phyloP scores from a whole-genome alignment of 2,888 invertebrate species.

The Unio delphinus region DNA sequence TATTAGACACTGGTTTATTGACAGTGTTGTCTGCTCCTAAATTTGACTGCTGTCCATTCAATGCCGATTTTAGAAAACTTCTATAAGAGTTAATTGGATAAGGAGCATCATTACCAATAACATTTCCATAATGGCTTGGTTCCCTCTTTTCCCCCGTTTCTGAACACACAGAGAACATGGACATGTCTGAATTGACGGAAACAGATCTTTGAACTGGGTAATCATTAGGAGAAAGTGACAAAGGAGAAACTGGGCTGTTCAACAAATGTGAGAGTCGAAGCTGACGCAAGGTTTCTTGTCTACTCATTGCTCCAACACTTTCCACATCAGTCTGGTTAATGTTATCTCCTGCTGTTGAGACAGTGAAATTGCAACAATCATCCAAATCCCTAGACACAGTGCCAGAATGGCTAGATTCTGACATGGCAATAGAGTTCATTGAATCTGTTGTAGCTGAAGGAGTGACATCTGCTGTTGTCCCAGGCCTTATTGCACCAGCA shows the following conservation, averaged over 20 bases:
- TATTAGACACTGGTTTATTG: no score
- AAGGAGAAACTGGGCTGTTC: constrained; percentile 8
- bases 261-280: constrained; percentile 33
- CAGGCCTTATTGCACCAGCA: no score
- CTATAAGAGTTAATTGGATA: constrained; percentile 41
- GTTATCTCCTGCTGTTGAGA: constrained; percentile 27
- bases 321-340: constrained; percentile 12
- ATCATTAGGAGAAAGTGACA: neutral
- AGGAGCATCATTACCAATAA: constrained; percentile 47
- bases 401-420: constrained; percentile 15
- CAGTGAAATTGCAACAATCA: constrained; percentile 11
- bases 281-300: constrained; percentile 26
- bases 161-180: constrained; percentile 53
- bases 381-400: constrained; percentile 6
- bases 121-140: constrained; percentile 10
- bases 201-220: constrained; percentile 8
- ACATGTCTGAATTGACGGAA: constrained; percentile 35
- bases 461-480: no score
- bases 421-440: neutral
- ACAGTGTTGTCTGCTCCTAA: no score
- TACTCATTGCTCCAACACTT: neutral
- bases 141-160: constrained; percentile 52
- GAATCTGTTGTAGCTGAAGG: no score
- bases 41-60: neutral
- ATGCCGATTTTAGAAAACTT: constrained; percentile 10